Percentiles rank a stretch among this genome's conserved stretches.
These are phyloP conservation scores for Brachyrhaphis roseni DNA, from an alignment of 2,797 vertebrate genomes.

Conservation along the genomic window DNA sequence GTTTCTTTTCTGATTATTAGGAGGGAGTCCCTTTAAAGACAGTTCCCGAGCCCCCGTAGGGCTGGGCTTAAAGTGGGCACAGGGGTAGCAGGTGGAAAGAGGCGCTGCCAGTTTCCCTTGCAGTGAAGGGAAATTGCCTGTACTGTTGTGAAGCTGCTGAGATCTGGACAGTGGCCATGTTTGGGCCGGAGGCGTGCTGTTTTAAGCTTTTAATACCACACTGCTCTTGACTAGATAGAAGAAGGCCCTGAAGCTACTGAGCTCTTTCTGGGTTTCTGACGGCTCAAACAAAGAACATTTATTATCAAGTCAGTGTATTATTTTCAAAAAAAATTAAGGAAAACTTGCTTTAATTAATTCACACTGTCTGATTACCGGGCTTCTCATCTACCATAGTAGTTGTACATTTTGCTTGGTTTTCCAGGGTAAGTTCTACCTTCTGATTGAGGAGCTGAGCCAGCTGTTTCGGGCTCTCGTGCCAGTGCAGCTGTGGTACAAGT, in stretches of 20 bases:
- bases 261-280: slow-evolving; percentile 42
- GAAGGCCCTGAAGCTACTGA: slow-evolving; percentile 57
- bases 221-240: slow-evolving; percentile 77
- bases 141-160: slow-evolving; percentile 70
- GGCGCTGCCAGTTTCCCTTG: slow-evolving; percentile 78
- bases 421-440: slow-evolving; percentile 95
- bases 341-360: slow-evolving; percentile 10
- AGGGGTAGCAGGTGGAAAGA: slow-evolving; percentile 80
- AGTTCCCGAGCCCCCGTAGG: slow-evolving; percentile 52
- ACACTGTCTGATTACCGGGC: not conserved
- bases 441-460: slow-evolving; percentile 98
- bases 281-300: slow-evolving; percentile 42
- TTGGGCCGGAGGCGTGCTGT: slow-evolving; percentile 71
- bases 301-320: slow-evolving; percentile 20
- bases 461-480: slow-evolving; percentile 94
- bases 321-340: not conserved
- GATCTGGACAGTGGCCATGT: slow-evolving; percentile 75
- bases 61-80: slow-evolving; percentile 58
- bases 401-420: slow-evolving; percentile 35
- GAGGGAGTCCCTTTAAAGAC: slow-evolving; percentile 39
- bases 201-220: slow-evolving; percentile 75
- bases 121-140: slow-evolving; percentile 74
- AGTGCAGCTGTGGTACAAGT: slow-evolving; percentile 98
- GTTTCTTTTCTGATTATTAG: slow-evolving; percentile 51
- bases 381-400: not conserved